Base-by-base conservation (phyloP, 2,888 invertebrate species). In the Andricus quercusramuli region DNA sequence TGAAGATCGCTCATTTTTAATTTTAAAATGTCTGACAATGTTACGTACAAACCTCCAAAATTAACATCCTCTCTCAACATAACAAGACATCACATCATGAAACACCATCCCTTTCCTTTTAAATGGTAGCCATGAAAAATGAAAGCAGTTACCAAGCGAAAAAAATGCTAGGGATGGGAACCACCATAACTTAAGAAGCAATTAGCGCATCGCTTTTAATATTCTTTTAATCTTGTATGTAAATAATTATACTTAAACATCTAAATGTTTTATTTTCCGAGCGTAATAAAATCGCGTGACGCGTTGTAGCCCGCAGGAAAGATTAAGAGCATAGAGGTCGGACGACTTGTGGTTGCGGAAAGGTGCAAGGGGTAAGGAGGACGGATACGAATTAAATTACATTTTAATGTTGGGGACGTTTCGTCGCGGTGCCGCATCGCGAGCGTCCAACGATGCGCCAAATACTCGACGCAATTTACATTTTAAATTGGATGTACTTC, bases 371-470 rank as follows among this genome's bases (percentile, higher is more conserved):
- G 81, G 65, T 80, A 79, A 78, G 80, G 81, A 82, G 84, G 82
- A 83, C 80, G 82, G 83, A 84, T 84, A 85, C 81, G 89, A 91
- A 91, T 91, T 88, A 91, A 92, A 92, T 92, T 90, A 92, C 91
- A 88, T 90, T 92, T 92, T 91, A 91, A 92, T 92, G 92, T 92
- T 90, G 90, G 89, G 89, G 89, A 87, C 88, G 90, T 91, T 90
- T 91, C 88, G 86, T 80, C 85, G 85, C 82, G 83, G 64, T 44
- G 17, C 78, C 77, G 83, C 81, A 80, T 79, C 82, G 81, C 85
- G 83, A 78, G 83, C 83, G 85, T 78, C 84, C 83, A 82, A 84
- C 90, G 88, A 90, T 88, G 89, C 87, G 89, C 88, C 89, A 88
- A 90, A 90, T 89, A 90, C 89, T 90, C 88, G 84, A 84, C 85